Percentiles rank a stretch among this genome's conserved stretches.
These are phyloP conservation scores for Scolanthus callimorphus DNA, from an alignment of 92 coral and sea anemone genomes.

Conservation along the genomic window DNA sequence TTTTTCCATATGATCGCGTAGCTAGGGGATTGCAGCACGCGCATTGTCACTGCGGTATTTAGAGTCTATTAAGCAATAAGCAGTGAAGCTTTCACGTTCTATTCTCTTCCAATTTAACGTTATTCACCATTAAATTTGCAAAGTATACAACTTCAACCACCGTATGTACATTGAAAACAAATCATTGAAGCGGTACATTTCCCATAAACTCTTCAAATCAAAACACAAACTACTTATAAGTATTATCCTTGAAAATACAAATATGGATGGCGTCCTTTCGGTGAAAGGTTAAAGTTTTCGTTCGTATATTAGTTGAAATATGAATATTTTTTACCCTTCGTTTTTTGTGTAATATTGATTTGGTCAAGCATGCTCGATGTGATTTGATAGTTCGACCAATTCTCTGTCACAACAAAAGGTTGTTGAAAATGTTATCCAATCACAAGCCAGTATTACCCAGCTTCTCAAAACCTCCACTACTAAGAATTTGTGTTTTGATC, in stretches of 20 bases:
- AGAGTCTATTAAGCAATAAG: no score
- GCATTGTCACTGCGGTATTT: no score
- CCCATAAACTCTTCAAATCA: neutral
- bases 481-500: neutral
- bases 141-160: neutral
- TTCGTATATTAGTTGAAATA: no score
- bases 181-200: neutral
- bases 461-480: neutral
- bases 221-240: no score
- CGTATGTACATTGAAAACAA: neutral
- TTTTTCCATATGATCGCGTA: no score
- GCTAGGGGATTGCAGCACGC: no score
- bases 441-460: conserved; percentile 6
- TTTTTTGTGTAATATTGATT: neutral
- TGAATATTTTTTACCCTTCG: no score
- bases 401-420: conserved; percentile 35
- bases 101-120: neutral
- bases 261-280: no score
- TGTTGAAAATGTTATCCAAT: conserved; percentile 17
- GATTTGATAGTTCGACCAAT: neutral
- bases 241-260: no score
- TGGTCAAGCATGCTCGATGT: neutral
- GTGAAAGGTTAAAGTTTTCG: no score
- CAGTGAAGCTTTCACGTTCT: neutral
- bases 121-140: neutral